Conservation (phyloP, 2,113 vertebrate genomes). For the Felis chaus region DNA sequence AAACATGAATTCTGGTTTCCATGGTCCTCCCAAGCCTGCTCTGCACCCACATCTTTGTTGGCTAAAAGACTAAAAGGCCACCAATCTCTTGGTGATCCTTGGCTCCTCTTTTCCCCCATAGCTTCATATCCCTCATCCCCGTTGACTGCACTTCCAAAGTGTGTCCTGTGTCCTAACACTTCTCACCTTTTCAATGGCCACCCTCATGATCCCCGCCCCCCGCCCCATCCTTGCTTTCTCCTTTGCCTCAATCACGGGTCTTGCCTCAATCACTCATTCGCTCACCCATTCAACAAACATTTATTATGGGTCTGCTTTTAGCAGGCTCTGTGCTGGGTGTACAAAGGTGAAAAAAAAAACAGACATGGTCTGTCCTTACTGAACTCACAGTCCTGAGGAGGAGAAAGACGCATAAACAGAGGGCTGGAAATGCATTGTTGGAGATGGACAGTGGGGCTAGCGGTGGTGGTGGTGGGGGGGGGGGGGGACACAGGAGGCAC, state of each 20-base stretch:
- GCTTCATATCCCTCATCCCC: not conserved
- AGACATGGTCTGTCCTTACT: not conserved
- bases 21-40: not conserved
- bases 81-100: not conserved
- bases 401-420: not conserved
- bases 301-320: not conserved
- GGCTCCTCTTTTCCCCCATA: not conserved
- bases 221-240: not conserved
- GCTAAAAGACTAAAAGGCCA: not conserved
- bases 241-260: not conserved
- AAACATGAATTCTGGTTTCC: slow-evolving; percentile 12
- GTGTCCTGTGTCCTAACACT: not conserved
- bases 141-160: not conserved
- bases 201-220: not conserved
- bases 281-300: not conserved
- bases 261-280: not conserved
- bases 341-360: not conserved
- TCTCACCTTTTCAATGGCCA: not conserved
- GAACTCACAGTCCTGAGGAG: not conserved
- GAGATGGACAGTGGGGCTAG: not conserved
- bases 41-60: not conserved
- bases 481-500: not conserved
- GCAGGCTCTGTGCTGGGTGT: not conserved
- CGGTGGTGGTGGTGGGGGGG: fast-evolving
- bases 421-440: not conserved